Percentiles rank a stretch among this genome's conserved stretches.
phyloP scores from a whole-genome alignment of 1,140 invertebrate species.

The Lordiphosa mommai region DNA sequence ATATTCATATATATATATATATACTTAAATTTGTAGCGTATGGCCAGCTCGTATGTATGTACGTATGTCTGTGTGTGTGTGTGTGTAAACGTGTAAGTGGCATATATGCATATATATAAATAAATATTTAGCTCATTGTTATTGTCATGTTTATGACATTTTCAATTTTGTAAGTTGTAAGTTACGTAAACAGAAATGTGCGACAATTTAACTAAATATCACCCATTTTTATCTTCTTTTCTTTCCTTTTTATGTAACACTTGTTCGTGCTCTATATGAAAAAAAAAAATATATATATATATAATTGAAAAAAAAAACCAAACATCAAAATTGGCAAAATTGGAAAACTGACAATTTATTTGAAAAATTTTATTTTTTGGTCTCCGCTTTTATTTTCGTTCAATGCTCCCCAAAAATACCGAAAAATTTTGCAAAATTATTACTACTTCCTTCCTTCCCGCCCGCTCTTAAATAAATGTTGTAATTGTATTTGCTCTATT shows the following conservation, averaged over 20 bases:
- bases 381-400: conserved; percentile 24
- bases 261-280: conserved; percentile 77
- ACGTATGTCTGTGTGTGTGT: conserved; percentile 31
- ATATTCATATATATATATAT: conserved; percentile 41
- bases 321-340: conserved; percentile 76
- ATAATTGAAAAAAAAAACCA: conserved; percentile 40
- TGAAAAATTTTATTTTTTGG: conserved; percentile 39
- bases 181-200: conserved; percentile 37
- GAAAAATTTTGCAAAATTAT: conserved; percentile 24
- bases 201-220: conserved; percentile 78
- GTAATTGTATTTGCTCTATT: conserved; percentile 73
- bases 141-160: conserved; percentile 39
- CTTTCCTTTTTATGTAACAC: conserved; percentile 78
- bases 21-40: conserved; percentile 49
- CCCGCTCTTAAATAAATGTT: conserved; percentile 64
- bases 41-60: conserved; percentile 49
- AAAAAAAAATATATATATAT: conserved; percentile 42
- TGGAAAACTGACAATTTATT: conserved; percentile 72
- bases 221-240: conserved; percentile 79
- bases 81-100: conserved; percentile 25
- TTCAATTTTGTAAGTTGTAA: conserved; percentile 73
- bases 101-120: conserved; percentile 17
- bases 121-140: conserved; percentile 50
- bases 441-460: conserved; percentile 32
- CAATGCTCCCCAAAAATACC: conserved; percentile 43